These are phyloP conservation scores for Argyresthia goedartella DNA, from an alignment of 2,888 invertebrate genomes.

Conservation along the genomic window DNA sequence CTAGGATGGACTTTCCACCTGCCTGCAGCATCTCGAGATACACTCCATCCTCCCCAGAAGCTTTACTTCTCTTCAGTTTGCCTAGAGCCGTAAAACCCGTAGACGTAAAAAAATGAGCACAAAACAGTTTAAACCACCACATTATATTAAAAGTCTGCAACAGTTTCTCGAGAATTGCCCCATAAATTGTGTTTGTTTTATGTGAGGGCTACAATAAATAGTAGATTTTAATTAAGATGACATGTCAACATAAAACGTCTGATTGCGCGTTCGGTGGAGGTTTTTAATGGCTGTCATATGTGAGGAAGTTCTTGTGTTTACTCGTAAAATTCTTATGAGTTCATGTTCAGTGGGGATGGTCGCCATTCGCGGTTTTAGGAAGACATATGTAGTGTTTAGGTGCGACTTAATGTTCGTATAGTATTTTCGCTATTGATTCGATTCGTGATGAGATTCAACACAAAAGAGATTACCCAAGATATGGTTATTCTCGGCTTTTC, in stretches of 20 bases:
- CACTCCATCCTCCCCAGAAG: too few relatives aligned
- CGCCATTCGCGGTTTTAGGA: too few relatives aligned
- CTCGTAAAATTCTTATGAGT: slow-evolving; percentile 65
- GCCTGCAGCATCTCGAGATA: too few relatives aligned
- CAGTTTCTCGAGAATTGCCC: not conserved
- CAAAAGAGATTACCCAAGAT: too few relatives aligned
- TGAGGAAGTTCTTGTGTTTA: slow-evolving; percentile 24
- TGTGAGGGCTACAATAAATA: slow-evolving; percentile 26
- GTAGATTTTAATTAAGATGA: slow-evolving; percentile 58
- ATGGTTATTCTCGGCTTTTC: too few relatives aligned
- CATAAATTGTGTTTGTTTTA: slow-evolving; percentile 2
- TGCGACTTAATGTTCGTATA: not conserved
- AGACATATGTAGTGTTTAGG: not conserved
- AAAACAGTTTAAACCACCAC: not conserved
- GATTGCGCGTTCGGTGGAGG: slow-evolving; percentile 45
- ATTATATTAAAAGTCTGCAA: not conserved
- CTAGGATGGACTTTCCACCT: too few relatives aligned
- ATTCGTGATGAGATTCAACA: not conserved
- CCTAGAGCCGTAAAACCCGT: not conserved
- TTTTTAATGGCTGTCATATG: slow-evolving; percentile 56
- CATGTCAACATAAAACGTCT: slow-evolving; percentile 36
- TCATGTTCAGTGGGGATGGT: slow-evolving; percentile 38
- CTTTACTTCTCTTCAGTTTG: too few relatives aligned
- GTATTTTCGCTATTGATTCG: too few relatives aligned
- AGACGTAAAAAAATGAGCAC: not conserved